Percentiles rank a stretch among this genome's conserved stretches.
Conservation (phyloP, 1,140 invertebrate species). For the Drosophila subpulchrella region DNA sequence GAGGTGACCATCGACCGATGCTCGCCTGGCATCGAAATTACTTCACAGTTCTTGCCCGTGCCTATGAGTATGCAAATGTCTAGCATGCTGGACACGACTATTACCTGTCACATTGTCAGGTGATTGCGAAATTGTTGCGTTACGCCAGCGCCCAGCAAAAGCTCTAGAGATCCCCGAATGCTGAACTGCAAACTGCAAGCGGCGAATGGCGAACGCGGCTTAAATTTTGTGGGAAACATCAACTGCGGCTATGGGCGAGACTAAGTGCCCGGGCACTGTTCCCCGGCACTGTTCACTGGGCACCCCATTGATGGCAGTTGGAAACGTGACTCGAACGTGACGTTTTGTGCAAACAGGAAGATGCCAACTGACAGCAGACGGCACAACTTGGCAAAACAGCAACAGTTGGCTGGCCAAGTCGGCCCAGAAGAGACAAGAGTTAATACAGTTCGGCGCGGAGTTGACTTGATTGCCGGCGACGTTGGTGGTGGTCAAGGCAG, state of each 20-base stretch:
- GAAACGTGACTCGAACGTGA: slow-evolving; percentile 81
- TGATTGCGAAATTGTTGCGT: slow-evolving; percentile 83
- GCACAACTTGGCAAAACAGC: slow-evolving; percentile 34
- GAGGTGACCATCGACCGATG: slow-evolving; percentile 34
- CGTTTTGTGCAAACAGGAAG: slow-evolving; percentile 82
- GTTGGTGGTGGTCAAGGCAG: slow-evolving; percentile 71
- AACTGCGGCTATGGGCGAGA: slow-evolving; percentile 67
- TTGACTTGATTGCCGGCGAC: slow-evolving; percentile 74
- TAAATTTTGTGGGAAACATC: slow-evolving; percentile 83
- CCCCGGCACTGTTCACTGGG: slow-evolving; percentile 10
- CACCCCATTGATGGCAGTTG: slow-evolving; percentile 63
- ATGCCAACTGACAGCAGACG: slow-evolving; percentile 72
- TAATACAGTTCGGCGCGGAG: slow-evolving; percentile 78
- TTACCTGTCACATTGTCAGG: slow-evolving; percentile 83
- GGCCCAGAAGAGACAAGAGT: slow-evolving; percentile 53
- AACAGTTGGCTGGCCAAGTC: slow-evolving; percentile 49
- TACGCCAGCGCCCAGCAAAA: slow-evolving; percentile 61
- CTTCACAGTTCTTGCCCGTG: slow-evolving; percentile 54
- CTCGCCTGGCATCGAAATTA: slow-evolving; percentile 67
- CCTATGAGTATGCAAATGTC: slow-evolving; percentile 66
- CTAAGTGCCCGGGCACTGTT: slow-evolving; percentile 34
- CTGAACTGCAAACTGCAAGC: slow-evolving; percentile 14
- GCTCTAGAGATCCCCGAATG: slow-evolving; percentile 24
- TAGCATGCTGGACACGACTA: slow-evolving; percentile 79
- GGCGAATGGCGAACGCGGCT: slow-evolving; percentile 48